phyloP scores from a whole-genome alignment of 2,888 invertebrate genomes.

The Anaspis maculata region DNA sequence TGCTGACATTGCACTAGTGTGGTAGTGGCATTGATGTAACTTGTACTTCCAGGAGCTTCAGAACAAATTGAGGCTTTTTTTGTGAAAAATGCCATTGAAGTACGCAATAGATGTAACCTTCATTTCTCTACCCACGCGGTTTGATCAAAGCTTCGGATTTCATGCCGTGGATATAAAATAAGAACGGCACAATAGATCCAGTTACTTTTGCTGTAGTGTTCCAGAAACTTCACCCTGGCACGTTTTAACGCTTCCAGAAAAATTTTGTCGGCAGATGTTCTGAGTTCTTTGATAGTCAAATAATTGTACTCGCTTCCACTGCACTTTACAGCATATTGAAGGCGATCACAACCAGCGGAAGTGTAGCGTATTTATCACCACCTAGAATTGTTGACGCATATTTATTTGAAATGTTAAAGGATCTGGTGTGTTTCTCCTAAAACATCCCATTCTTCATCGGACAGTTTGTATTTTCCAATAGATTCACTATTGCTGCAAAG shows the following conservation, averaged over 20 bases:
- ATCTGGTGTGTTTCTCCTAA: neutral
- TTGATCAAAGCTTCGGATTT: conserved; percentile 19
- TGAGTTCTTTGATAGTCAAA: too few species aligned
- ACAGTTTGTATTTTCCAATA: neutral
- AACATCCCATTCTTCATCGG: neutral
- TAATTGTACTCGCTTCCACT: too few species aligned
- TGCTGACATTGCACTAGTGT: too few species aligned
- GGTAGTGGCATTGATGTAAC: too few species aligned
- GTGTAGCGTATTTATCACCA: neutral
- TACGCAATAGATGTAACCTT: neutral
- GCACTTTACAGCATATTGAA: neutral
- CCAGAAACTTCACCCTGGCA: conserved; percentile 19
- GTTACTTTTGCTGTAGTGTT: conserved; percentile 21
- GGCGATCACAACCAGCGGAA: neutral
- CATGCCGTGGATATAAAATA: conserved; percentile 22
- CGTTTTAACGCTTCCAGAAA: too few species aligned
- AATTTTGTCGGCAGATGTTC: neutral
- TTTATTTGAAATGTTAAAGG: neutral
- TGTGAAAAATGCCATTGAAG: neutral
- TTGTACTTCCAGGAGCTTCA: too few species aligned
- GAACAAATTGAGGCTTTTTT: too few species aligned
- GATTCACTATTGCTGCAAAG: neutral
- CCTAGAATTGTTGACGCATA: neutral
- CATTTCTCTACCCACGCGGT: conserved; percentile 4
- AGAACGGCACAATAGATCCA: conserved; percentile 22